Conservation (phyloP, 2,797 vertebrate species). For the Margarornis squamiger region DNA sequence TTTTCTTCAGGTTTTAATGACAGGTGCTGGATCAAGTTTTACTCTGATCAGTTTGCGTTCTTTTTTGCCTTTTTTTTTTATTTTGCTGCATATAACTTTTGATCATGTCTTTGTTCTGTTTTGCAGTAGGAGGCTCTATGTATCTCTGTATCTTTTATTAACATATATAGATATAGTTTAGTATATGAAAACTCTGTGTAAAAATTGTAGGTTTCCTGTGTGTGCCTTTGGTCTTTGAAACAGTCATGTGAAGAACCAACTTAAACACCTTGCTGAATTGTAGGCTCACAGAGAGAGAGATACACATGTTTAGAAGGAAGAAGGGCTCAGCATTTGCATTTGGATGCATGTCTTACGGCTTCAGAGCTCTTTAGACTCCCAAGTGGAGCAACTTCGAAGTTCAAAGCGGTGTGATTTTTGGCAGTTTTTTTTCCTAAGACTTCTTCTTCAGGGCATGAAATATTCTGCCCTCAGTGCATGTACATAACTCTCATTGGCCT, state of each 20-base stretch:
- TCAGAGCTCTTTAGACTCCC: conserved; percentile 48
- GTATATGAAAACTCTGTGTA: neutral
- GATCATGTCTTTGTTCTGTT: neutral
- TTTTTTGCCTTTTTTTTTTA: neutral
- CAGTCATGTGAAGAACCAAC: neutral
- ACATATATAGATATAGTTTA: neutral
- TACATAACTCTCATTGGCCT: conserved; percentile 69
- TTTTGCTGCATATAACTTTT: neutral
- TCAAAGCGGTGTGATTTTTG: conserved; percentile 64
- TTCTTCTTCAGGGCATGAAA: conserved; percentile 59
- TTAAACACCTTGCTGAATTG: neutral
- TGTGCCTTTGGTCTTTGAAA: neutral
- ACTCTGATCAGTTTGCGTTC: neutral
- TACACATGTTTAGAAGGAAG: neutral
- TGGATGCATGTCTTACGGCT: conserved; percentile 44
- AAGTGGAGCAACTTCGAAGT: conserved; percentile 42
- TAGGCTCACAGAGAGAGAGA: neutral
- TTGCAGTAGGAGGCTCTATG: neutral
- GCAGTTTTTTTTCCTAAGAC: conserved; percentile 51
- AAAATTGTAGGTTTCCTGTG: neutral
- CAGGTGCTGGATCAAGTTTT: neutral
- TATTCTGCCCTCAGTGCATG: conserved; percentile 61
- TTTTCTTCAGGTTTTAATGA: neutral
- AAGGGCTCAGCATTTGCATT: conserved; percentile 49
- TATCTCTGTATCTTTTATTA: neutral